A percentile compares a stretch with the other conserved stretches of the same genome.
Conservation (phyloP, 2,888 invertebrate genomes). For the Pheosia tremula region DNA sequence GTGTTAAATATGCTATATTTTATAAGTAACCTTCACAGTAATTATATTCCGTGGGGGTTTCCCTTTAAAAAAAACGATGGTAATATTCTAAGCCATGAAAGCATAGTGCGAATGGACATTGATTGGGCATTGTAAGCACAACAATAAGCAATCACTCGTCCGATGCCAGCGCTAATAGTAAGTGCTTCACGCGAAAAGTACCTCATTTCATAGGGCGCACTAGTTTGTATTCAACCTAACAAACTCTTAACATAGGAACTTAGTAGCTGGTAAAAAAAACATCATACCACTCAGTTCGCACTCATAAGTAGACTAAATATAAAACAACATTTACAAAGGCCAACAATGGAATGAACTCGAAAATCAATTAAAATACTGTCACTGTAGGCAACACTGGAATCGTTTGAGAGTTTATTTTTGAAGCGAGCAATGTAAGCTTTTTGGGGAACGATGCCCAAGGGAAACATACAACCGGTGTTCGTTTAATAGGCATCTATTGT, state of each 20-base stretch:
- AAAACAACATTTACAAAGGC: conserved; percentile 9
- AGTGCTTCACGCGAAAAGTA: conserved; percentile 49
- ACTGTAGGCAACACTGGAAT: conserved; percentile 43
- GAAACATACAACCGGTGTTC: conserved; percentile 57
- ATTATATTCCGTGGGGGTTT: conserved; percentile 32
- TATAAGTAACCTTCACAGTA: conserved; percentile 17
- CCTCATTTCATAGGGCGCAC: conserved; percentile 52
- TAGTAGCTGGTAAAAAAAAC: neutral
- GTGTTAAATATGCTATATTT: conserved; percentile 33
- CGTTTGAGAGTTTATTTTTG: conserved; percentile 55
- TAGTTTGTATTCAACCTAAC: conserved; percentile 24
- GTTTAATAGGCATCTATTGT: conserved; percentile 71
- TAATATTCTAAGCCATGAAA: conserved; percentile 49
- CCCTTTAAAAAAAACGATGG: conserved; percentile 31
- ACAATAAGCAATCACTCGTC: conserved; percentile 75
- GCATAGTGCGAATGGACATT: conserved; percentile 58
- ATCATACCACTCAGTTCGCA: neutral
- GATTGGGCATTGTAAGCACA: conserved; percentile 72
- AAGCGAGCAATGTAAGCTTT: conserved; percentile 51
- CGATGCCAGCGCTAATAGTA: conserved; percentile 54
- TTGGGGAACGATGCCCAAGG: conserved; percentile 57
- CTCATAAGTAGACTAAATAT: conserved; percentile 13
- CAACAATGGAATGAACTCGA: conserved; percentile 27
- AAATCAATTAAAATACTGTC: conserved; percentile 59
- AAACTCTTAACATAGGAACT: conserved; percentile 1